Conservation (phyloP, 2,113 vertebrate species). For the Neodon shergylaensis region DNA sequence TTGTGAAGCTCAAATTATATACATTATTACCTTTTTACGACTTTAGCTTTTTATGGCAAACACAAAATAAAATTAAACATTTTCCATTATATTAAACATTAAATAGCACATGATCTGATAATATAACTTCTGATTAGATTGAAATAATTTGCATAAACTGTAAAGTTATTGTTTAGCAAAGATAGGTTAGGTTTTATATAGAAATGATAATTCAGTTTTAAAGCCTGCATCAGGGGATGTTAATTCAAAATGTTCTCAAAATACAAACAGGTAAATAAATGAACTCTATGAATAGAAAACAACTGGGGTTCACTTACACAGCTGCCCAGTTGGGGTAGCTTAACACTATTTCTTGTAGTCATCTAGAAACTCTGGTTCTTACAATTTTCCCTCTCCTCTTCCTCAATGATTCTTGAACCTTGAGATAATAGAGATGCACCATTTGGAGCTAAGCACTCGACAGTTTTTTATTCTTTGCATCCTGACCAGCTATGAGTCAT, state of each 20-base stretch:
- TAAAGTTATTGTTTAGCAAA: conserved; percentile 48
- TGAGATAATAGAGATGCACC: not conserved
- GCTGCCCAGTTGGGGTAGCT: not conserved
- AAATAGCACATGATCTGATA: conserved; percentile 50
- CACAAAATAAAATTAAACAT: conserved; percentile 56
- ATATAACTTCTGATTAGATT: conserved; percentile 57
- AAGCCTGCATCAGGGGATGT: not conserved
- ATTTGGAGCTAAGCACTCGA: not conserved
- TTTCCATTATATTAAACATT: conserved; percentile 50
- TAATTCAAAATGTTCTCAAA: conserved; percentile 65
- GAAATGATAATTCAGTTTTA: conserved; percentile 58
- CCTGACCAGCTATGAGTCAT: too few relatives aligned
- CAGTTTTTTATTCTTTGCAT: too few relatives aligned
- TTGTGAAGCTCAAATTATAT: conserved; percentile 42
- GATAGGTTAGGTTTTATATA: not conserved
- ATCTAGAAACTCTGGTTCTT: not conserved
- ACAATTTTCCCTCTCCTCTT: not conserved
- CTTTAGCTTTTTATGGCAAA: conserved; percentile 42
- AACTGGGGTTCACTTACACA: not conserved
- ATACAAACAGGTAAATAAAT: conserved; percentile 49
- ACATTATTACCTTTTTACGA: conserved; percentile 52
- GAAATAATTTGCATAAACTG: conserved; percentile 65
- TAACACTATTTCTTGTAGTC: not conserved
- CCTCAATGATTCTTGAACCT: not conserved
- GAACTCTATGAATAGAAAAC: not conserved